Conservation (phyloP, 2,797 vertebrate genomes). For the Danio albolineatus region DNA sequence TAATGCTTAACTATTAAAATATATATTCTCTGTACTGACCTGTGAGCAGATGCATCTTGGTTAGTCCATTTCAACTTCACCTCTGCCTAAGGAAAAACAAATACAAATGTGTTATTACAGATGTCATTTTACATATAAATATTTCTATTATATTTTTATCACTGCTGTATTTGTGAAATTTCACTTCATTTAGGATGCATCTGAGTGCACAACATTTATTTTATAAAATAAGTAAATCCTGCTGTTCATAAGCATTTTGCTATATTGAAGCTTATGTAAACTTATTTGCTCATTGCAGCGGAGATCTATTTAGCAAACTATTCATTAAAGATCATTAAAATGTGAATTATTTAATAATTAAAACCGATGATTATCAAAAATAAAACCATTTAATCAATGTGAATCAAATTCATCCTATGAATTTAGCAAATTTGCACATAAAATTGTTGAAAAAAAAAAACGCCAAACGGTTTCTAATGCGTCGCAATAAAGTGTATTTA, state of each 20-base stretch:
- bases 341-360: background rate
- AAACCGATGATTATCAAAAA: background rate
- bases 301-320: conserved; percentile 3
- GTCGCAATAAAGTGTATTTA: background rate
- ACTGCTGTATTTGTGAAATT: background rate
- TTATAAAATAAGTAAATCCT: background rate
- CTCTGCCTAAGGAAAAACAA: background rate
- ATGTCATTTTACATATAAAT: background rate
- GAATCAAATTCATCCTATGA: background rate
- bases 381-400: background rate
- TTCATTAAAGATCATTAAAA: conserved; percentile 22
- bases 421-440: no score
- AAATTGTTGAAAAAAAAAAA: background rate
- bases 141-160: background rate
- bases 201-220: background rate
- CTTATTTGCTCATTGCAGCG: background rate
- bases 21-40: background rate
- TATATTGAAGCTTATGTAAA: background rate
- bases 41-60: background rate
- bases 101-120: background rate
- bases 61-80: background rate
- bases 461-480: background rate
- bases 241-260: background rate
- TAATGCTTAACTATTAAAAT: background rate
- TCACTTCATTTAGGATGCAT: background rate